Evolutionary conservation across 2,888 invertebrate genomes (phyloP), one percentile per base, ranked within the genome.

Genomic region (Tinea semifulvella): DNA sequence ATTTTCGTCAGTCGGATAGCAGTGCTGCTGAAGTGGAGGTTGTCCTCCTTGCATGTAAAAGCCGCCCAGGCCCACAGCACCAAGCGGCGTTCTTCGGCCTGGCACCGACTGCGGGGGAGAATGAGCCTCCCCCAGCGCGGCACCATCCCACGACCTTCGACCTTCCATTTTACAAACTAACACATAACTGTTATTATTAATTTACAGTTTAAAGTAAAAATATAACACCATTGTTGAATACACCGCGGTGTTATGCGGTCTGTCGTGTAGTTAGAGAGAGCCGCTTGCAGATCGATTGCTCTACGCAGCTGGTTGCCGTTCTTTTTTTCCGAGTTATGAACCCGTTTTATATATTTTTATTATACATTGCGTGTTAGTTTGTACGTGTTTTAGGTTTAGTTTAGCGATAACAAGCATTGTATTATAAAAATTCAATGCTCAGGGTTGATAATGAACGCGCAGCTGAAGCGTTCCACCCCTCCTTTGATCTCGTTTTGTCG

Each of bases 51-150:
- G 91, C 67, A 92, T 92, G 72, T 92, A 93, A 71, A 92, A 93
- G n/a, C 92, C 92, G 17, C 93, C 91, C 19, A 94, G 80, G 11
- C 92, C 92, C 17, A 94, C 92, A 4, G 92, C 88, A 8, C 93
- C 91, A 45, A 94, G 71, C 18, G 93, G 93, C 25, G 93, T 94
- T 56, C 93, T 76, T 52, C 91, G 72, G 1, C 86, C 86, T 25
- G 86, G 86, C 49, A 86, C 86, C 56, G 85, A 85, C 57, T 85
- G 86, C 48, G 86, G 79, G 46, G 82, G 81, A 48, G 82, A 81
- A 52, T 74, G 79, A 19, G 79, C 72, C 57, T 81, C 79, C 42
- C 76, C 79, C 56, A 79, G 51, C 50, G 77, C 75, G 56, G 69
- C 70, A 46, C 76, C 77, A 59, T 79, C 79, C 81, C 81, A 81